phyloP scores from a whole-genome alignment of 2,113 vertebrate species.

The Rhinichthys klamathensis region DNA sequence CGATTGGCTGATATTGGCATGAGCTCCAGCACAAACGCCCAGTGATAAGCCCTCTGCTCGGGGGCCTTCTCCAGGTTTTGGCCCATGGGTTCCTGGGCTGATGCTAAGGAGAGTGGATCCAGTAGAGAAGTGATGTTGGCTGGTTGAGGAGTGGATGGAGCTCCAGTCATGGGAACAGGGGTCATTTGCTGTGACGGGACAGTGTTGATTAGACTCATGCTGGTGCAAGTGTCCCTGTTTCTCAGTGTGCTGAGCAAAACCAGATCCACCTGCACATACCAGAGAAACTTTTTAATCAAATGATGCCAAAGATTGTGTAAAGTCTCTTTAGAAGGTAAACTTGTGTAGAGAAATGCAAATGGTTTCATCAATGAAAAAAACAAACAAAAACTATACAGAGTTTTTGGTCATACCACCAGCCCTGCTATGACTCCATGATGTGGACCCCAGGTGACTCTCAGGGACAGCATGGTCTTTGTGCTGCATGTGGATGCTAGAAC shows the following conservation, averaged over 20 bases:
- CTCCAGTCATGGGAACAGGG: conserved; percentile 45
- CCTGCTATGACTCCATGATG: conserved; percentile 61
- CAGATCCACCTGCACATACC: conserved; percentile 43
- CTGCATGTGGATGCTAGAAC: conserved; percentile 58
- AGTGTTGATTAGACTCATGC: conserved; percentile 50
- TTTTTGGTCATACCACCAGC: conserved; percentile 41
- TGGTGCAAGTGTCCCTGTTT: conserved; percentile 52
- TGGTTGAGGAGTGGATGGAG: conserved; percentile 1
- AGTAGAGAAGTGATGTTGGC: conserved; percentile 29
- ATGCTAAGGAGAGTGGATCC: conserved; percentile 56
- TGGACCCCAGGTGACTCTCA: conserved; percentile 40
- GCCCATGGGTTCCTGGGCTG: conserved; percentile 52
- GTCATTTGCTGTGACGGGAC: conserved; percentile 55
- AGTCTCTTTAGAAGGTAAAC: not conserved
- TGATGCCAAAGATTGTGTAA: not conserved
- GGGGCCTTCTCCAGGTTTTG: conserved; percentile 45
- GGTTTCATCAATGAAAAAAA: not conserved
- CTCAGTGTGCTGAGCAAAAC: conserved; percentile 46
- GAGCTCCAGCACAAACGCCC: conserved; percentile 49
- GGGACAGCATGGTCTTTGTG: conserved; percentile 52
- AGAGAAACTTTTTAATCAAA: conserved; percentile 3
- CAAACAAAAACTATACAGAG: not conserved
- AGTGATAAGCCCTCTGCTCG: conserved; percentile 34
- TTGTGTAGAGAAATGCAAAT: not conserved
- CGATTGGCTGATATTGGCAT: conserved; percentile 68